Evolutionary conservation across 2,113 vertebrate genomes (phyloP).

Genomic region (Embiotoca jacksoni): DNA sequence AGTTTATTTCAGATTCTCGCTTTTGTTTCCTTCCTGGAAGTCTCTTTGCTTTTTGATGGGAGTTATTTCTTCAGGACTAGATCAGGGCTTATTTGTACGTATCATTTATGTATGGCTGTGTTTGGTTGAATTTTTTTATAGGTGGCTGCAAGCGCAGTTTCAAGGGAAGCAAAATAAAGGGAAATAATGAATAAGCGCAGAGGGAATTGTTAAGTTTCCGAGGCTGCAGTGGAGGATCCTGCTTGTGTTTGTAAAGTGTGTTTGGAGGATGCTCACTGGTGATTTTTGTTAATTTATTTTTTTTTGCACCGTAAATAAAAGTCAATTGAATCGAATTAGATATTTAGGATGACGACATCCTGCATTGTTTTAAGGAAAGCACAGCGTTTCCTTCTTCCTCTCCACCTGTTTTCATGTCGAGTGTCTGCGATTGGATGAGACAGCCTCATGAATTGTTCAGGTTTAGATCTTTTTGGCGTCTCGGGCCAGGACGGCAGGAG

Average conservation of each 20-base stretch:
- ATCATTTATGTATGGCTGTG: neutral
- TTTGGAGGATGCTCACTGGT: too few species aligned
- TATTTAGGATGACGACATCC: neutral
- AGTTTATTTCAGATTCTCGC: neutral
- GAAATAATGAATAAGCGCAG: neutral
- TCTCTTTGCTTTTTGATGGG: neutral
- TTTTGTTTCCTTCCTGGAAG: neutral
- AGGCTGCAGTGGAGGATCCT: neutral
- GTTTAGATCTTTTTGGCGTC: too few species aligned
- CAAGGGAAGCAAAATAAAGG: neutral
- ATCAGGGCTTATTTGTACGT: slow-evolving; percentile 9
- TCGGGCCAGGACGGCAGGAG: too few species aligned
- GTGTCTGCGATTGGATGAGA: too few species aligned
- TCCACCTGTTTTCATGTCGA: too few species aligned
- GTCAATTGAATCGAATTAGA: neutral
- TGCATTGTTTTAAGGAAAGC: too few species aligned
- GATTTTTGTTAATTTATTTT: too few species aligned
- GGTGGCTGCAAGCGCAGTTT: neutral
- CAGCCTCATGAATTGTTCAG: too few species aligned
- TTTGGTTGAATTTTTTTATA: slow-evolving; percentile 11
- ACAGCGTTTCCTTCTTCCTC: too few species aligned
- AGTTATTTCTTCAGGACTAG: neutral
- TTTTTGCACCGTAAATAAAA: too few species aligned
- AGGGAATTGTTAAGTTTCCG: neutral
- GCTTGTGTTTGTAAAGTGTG: neutral